Base-by-base conservation (phyloP, 2,113 vertebrate species). In the Archocentrus centrarchus region DNA sequence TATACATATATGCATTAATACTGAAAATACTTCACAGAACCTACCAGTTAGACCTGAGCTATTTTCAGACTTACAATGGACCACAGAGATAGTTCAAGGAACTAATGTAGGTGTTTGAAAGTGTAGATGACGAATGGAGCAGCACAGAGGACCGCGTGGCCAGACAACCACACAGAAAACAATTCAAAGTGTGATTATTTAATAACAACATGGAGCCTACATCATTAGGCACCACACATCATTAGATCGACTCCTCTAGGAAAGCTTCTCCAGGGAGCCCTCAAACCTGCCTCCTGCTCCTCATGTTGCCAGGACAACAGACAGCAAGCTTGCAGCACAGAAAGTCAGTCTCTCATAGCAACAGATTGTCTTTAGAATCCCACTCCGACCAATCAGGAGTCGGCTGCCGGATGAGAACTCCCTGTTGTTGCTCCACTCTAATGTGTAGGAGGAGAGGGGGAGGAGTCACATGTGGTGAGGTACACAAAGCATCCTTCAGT, bases 301-400 rank as follows among this genome's bases (percentile, higher is more conserved):
- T 82, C 66, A 17, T 90, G 94, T 94, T 95, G 89, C 93, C 93
- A 93, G 81, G 94, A 92, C 94, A 91, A 95, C 95, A 94, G 93
- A 90, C 92, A 86, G 86, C 62, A 47, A 89, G 80, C 81, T 88
- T 83, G 87, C 81, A 75, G 85, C 83, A 78, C 82, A 87, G 24
- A 44, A 91, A 91, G 83, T 89, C 84, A 81, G 61, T 68, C 87
- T 92, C 87, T 93, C 94, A 83, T 93, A 86, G 91, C 88, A 93
- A 94, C 93, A 94, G 93, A 95, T 92, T 93, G 87, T 87, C 87
- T 91, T 88, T 22, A 80, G 86, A 84, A 79, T 80, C 79, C 55
- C 17, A n/a, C 22, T 77, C 75, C 2, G 58, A 90, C 94, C 94
- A 94, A 94, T 94, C 88, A 85, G 77, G 80, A 68, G 66, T 41